These are phyloP conservation scores for Pollenia griseotomentosa DNA, from an alignment of 2,888 invertebrate genomes.

Conservation along the genomic window DNA sequence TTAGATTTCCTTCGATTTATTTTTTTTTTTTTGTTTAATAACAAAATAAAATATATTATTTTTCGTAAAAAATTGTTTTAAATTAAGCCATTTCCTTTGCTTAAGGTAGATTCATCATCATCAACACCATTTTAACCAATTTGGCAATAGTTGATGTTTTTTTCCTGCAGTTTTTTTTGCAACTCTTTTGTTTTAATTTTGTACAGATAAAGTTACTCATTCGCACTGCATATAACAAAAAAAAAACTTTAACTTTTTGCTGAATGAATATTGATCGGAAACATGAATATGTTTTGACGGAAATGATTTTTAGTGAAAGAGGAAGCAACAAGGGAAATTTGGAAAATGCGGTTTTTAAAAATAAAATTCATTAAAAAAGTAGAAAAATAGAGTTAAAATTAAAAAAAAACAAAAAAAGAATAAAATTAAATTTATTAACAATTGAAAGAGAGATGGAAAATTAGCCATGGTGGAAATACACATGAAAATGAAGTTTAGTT, in stretches of 20 bases:
- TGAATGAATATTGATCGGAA: conserved; percentile 40
- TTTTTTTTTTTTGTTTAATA: background rate
- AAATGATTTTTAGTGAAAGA: conserved; percentile 52
- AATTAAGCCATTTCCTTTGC: conserved; percentile 42
- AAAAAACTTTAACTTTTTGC: background rate
- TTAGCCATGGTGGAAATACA: too few species aligned
- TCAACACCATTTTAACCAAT: background rate
- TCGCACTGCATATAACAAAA: conserved; percentile 16
- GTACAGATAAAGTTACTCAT: conserved; percentile 24
- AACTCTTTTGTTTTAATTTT: conserved; percentile 3
- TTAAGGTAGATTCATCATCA: conserved; percentile 13
- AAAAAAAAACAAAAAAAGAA: background rate
- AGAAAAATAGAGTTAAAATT: background rate
- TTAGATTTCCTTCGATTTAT: background rate
- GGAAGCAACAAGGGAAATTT: background rate
- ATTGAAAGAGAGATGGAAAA: too few species aligned
- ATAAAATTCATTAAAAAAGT: background rate
- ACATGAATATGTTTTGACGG: conserved; percentile 59
- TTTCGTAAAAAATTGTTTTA: conserved; percentile 35
- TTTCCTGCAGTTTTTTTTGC: background rate
- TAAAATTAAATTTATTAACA: background rate
- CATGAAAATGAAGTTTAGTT: too few species aligned
- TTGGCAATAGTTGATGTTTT: conserved; percentile 3
- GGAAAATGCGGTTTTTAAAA: conserved; percentile 24
- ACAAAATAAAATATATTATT: background rate